phyloP scores from a whole-genome alignment of 2,113 vertebrate species.

The Ctenomys sociabilis region DNA sequence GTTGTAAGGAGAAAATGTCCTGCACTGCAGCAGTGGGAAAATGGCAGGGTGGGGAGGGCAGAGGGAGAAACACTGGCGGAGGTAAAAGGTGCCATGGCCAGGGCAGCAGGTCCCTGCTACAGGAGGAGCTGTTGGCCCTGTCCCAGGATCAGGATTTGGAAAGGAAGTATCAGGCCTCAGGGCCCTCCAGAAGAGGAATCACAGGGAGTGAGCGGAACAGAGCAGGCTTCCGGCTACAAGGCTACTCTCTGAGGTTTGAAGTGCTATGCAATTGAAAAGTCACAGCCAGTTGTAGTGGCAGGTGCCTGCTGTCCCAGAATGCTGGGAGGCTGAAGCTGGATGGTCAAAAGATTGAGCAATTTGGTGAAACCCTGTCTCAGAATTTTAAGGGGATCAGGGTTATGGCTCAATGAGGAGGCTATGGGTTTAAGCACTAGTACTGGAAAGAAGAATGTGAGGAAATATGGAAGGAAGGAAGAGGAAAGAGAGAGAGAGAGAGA shows the following conservation, averaged over 20 bases:
- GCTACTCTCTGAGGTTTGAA: background rate
- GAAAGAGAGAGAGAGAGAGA: background rate
- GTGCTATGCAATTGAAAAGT: background rate
- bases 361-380: background rate
- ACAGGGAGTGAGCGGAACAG: background rate
- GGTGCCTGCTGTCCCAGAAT: background rate
- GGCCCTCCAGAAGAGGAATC: background rate
- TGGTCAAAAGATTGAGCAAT: background rate
- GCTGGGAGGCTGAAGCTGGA: background rate
- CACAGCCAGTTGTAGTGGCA: no score
- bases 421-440: background rate
- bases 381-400: background rate
- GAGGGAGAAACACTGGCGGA: background rate
- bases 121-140: background rate
- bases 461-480: background rate
- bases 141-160: background rate
- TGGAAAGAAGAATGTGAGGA: background rate
- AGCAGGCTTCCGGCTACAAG: background rate
- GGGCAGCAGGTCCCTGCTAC: fast-evolving
- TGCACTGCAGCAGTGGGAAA: background rate
- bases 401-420: background rate
- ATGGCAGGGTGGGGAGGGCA: background rate
- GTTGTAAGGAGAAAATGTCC: background rate
- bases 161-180: background rate
- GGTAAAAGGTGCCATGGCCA: background rate